phyloP scores from a whole-genome alignment of 2,113 vertebrate genomes.

The Gallinago media region DNA sequence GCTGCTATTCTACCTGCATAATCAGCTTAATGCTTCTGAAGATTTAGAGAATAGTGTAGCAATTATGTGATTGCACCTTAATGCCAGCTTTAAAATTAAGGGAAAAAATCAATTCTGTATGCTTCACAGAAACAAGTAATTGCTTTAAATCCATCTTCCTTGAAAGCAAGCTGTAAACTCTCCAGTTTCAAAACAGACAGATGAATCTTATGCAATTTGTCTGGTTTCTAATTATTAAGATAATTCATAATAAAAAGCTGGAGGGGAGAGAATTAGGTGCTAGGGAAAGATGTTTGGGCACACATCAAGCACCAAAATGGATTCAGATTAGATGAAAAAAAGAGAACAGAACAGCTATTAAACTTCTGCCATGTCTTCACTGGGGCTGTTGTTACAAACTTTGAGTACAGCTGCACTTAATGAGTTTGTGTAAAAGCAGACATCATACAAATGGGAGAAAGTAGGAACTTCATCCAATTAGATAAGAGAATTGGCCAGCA shows the following conservation, averaged over 20 bases:
- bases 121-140: slow-evolving; percentile 23
- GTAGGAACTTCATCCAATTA: slow-evolving; percentile 57
- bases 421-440: slow-evolving; percentile 69
- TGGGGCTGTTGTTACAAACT: slow-evolving; percentile 42
- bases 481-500: slow-evolving; percentile 65
- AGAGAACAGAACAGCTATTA: slow-evolving; percentile 37
- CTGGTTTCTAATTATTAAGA: background rate
- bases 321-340: slow-evolving; percentile 34
- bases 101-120: background rate
- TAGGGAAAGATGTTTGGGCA: background rate
- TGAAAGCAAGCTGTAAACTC: slow-evolving; percentile 10
- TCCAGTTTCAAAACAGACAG: slow-evolving; percentile 13
- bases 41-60: background rate
- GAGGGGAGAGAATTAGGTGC: slow-evolving; percentile 34
- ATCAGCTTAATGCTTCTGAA: background rate
- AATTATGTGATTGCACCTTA: background rate
- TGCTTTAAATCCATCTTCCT: slow-evolving; percentile 34
- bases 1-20: background rate
- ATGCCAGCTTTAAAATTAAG: slow-evolving; percentile 15
- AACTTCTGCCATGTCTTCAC: slow-evolving; percentile 18
- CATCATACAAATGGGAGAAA: slow-evolving; percentile 59
- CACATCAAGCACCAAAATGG: background rate
- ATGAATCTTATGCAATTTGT: slow-evolving; percentile 19
- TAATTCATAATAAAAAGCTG: slow-evolving; percentile 1
- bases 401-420: slow-evolving; percentile 69